Base-by-base conservation (phyloP, 2,797 vertebrate species). In the Botia kubotai region DNA sequence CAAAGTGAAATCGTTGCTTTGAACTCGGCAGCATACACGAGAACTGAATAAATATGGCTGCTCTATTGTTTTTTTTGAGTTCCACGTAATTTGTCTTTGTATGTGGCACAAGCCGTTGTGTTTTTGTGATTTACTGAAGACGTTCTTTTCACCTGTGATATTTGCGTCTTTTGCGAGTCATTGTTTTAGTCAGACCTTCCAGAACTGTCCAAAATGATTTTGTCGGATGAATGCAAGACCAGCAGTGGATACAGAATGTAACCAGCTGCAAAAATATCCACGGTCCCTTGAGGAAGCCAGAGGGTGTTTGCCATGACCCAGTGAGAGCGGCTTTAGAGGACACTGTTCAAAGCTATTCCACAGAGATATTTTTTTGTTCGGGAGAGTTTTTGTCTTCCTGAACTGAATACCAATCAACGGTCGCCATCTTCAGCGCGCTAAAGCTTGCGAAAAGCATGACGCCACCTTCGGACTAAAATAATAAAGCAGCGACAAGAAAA, bases 371-470 rank as follows among this genome's bases (percentile, higher is more conserved):
- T 91, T 94, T 93, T 3, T 26, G 87, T 88, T 84, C 90, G 23
- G 65, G 87, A 85, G 85, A 75, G 79, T 86, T 84, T 82, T 90
- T 85, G 84, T 77, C 57, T 52, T 46, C 57, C 78, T 80, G 76
- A 87, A 88, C 88, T 88, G 86, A 91, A 92, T 94, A 92, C 92
- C 90, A 94, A 93, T 92, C 91, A 91, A 90, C 86, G 86, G 72
- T 82, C 83, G 53, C 77, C 86, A 26, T 88, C 84, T 91, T 91
- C 90, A 83, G 83, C 86, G 79, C 58, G 76, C 86, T 55, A 58
- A 83, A 79, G 62, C 88, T 83, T 82, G 48, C 88, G 89, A 88
- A 89, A 83, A 87, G 87, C 82, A 75, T 43, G 73, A 76, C 67
- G 65, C 62, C 73, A 72, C 73, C 68, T 26, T 39, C 17, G 58